Evolutionary conservation across 1,140 invertebrate species (phyloP).

Genomic region (Drosophila littoralis): DNA sequence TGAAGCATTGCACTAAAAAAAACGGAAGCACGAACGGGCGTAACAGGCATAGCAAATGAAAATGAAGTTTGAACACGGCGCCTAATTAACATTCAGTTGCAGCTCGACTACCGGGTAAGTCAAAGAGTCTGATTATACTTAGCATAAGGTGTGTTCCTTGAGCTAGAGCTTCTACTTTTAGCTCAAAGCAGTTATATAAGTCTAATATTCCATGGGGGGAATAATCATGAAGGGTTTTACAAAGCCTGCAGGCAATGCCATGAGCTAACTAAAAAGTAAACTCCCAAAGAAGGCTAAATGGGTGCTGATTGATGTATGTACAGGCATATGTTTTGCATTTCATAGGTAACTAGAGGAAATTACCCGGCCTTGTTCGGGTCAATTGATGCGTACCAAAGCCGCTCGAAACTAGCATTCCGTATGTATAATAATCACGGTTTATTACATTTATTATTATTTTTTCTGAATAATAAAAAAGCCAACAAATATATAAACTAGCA

Average conservation of each 20-base stretch:
- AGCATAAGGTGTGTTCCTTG: not conserved
- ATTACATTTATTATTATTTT: too few species aligned
- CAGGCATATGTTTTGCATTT: too few species aligned
- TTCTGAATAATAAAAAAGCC: too few species aligned
- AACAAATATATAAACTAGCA: too few species aligned
- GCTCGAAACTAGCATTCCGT: too few species aligned
- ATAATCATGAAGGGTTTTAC: not conserved
- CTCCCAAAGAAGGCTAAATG: too few species aligned
- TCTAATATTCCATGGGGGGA: not conserved
- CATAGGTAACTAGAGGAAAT: too few species aligned
- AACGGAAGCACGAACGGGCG: slow-evolving; percentile 1
- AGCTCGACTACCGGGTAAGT: slow-evolving; percentile 5
- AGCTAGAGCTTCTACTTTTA: not conserved
- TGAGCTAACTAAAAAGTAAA: too few species aligned
- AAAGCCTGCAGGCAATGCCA: not conserved
- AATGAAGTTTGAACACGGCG: slow-evolving; percentile 37
- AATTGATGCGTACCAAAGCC: too few species aligned
- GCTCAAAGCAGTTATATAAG: not conserved
- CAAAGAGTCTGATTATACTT: not conserved
- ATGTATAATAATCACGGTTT: too few species aligned
- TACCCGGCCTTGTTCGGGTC: too few species aligned
- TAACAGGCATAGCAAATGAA: slow-evolving; percentile 21
- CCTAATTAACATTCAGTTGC: slow-evolving; percentile 71
- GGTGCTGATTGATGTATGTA: too few species aligned
- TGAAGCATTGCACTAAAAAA: slow-evolving; percentile 29